Conservation (phyloP, 2,888 invertebrate genomes). For the Agrochola litura region DNA sequence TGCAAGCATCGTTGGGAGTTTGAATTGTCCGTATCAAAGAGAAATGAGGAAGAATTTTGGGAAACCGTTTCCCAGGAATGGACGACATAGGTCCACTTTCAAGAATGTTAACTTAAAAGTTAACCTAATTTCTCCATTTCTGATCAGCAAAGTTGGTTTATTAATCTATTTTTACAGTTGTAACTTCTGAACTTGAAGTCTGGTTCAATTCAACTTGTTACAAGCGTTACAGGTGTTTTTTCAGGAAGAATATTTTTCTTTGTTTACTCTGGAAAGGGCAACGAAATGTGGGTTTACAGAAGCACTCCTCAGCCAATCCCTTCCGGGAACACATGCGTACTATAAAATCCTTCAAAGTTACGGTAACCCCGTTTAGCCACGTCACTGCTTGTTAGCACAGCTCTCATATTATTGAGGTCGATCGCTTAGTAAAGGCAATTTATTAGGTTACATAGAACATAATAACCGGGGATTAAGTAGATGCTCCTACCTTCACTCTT, state of each 20-base stretch:
- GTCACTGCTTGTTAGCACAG: slow-evolving; percentile 41
- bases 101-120: no score
- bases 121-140: not conserved
- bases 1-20: not conserved
- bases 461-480: not conserved
- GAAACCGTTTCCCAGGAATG: not conserved
- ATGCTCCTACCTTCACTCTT: not conserved
- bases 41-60: not conserved
- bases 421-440: slow-evolving; percentile 34
- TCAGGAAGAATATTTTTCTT: not conserved
- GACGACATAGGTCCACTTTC: no score
- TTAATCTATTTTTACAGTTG: no score
- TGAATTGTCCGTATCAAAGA: not conserved
- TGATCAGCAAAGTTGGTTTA: no score
- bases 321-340: not conserved
- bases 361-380: slow-evolving; percentile 35
- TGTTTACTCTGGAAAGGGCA: not conserved
- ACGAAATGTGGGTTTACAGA: not conserved
- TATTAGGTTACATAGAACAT: slow-evolving; percentile 10
- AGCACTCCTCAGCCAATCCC: slow-evolving; percentile 12
- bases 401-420: slow-evolving; percentile 38
- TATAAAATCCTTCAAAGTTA: slow-evolving; percentile 20
- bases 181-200: not conserved
- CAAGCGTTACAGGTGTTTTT: not conserved
- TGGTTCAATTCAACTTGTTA: not conserved